A percentile compares a stretch with the other conserved stretches of the same genome.
Conservation (phyloP, 2,797 vertebrate genomes). For the Thripadectes ignobilis region DNA sequence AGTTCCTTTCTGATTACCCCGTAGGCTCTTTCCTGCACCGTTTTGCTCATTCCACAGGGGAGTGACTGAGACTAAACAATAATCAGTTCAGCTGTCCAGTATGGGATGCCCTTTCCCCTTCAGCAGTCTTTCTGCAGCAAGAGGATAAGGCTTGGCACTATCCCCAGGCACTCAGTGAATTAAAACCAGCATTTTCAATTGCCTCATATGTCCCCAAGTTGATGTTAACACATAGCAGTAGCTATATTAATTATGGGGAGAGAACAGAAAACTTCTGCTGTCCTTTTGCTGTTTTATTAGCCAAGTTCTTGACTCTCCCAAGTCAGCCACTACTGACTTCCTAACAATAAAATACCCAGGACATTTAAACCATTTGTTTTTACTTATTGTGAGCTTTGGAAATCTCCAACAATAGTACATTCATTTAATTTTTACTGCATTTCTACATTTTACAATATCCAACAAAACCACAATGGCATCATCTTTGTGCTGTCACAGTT, state of each 20-base stretch:
- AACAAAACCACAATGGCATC: constrained; percentile 3
- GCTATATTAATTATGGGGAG: background rate
- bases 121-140: background rate
- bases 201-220: background rate
- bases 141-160: background rate
- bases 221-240: background rate
- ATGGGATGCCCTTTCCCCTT: background rate
- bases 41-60: constrained; percentile 9
- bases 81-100: background rate
- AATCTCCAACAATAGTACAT: constrained; percentile 41
- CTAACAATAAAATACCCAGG: background rate
- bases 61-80: constrained; percentile 8
- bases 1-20: background rate
- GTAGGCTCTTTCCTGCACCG: background rate
- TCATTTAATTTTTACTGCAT: constrained; percentile 18
- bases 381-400: constrained; percentile 15
- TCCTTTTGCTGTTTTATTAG: constrained; percentile 1
- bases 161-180: background rate
- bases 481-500: background rate
- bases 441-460: constrained; percentile 18
- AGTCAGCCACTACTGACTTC: constrained; percentile 1
- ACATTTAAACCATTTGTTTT: constrained; percentile 12
- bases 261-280: background rate
- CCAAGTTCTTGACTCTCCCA: background rate
- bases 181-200: background rate